Base-by-base conservation (phyloP, 2,113 vertebrate species). In the Fregata magnificens region DNA sequence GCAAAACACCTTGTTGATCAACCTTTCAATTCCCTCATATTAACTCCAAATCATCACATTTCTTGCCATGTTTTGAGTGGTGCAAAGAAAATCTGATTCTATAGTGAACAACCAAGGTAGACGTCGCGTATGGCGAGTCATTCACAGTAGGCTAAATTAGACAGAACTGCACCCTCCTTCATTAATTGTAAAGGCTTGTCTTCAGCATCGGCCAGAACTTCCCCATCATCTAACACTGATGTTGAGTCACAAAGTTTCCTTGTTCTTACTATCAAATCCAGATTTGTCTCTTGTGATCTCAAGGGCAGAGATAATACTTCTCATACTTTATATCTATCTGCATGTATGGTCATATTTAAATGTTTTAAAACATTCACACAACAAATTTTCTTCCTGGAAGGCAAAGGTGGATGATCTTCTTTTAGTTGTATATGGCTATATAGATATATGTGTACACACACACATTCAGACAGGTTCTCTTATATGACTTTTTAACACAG, bases 101-200 rank as follows among this genome's bases (percentile, higher is more conserved):
- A 3, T 1, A 58, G 31, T 0, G 3, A 87, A 32, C 22, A 78
- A 25, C 22, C n/a, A 44, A 53, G 58, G 38, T 11, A 62, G 69
- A 49, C 0, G 1, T 28, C 0, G 0, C 1, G 24, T 11, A 18
- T 8, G 31, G 26, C 1, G 11, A 82, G 22, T 53, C 45, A 49
- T 10, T 49, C 36, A 26, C 36, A 67, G 74, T 8, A 42, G 38
- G 47, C 38, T 45, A 62, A 78, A 66, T 26, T 2, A 44, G 45
- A 45, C 40, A 73, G 59, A 87, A 24, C 72, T 66, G 50, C 53
- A 47, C 13, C 16, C 17, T 47, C 18, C 1, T 1, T 19, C 28
- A 3, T 11, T 42, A 53, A 82, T 16, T n/a, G n/a, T 9, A 49
- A 53, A 65, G 40, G 16, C 15, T 69, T 19, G 26, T 42, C 63